Evolutionary conservation across 1,140 invertebrate genomes (phyloP), one percentile per base, ranked within the genome.

Genomic region (Conus betulinus): DNA sequence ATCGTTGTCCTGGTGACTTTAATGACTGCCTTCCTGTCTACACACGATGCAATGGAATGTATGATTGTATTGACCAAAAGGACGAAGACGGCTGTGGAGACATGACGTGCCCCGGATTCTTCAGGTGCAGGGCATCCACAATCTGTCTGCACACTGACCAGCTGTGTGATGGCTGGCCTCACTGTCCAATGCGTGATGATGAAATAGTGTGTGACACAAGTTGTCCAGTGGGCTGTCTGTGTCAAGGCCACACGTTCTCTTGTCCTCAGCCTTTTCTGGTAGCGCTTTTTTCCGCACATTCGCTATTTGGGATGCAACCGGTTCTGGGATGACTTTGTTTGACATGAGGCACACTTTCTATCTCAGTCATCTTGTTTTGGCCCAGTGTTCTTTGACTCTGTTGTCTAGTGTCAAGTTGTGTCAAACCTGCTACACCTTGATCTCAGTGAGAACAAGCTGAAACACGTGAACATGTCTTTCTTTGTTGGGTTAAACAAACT

Each of bases 21-120:
- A 20, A 11, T 25, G 20, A 85, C 60, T 85, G 86, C 23, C 83
- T 88, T 0, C 89, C 87, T 23, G 57, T 88, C 17, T 85, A 87
- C 63, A 71, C 86, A 74, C 85, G 84, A 51, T 89, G 88, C 55
- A 89, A 89, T 63, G 88, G 85, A 20, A 25, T 87, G 27, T 55
- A 74, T n/a, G 88, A 89, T 85, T 89, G 88, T 27, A n/a, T 25
- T 20, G 67, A 25, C 17, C 67, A 25, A 7, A 8, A 23, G 8
- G 67, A 74, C 20, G 67, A 74, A 25, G 67, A 74, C 11, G 4
- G 67, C 0, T 74, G 67, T 74, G 3, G 23, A 2, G 1, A 25
- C 11, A n/a, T 74, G 20, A 74, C 0, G 20, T 74, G 67, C 5
- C 67, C 67, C 20, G 67, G 67, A n/a, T 74, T 74, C 20, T 74